Evolutionary conservation across 2,113 vertebrate species (phyloP).

Genomic region (Apaloderma vittatum): DNA sequence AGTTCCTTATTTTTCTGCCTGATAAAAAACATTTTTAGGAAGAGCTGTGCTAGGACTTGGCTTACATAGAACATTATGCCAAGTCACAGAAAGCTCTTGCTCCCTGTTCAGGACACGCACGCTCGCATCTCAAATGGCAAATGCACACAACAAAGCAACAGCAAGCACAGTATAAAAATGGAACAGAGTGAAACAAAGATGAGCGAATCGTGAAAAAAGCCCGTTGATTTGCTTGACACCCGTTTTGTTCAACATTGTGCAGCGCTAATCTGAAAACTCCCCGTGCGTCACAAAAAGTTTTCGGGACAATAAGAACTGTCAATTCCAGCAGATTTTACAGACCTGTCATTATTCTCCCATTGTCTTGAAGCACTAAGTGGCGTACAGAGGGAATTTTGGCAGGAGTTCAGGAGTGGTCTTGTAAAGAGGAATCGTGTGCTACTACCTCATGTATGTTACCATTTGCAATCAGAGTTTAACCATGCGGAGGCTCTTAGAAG

Average conservation of each 20-base stretch:
- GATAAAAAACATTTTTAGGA: neutral
- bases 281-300: conserved; percentile 50
- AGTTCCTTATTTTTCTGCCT: neutral
- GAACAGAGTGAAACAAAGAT: conserved; percentile 15
- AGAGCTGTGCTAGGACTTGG: neutral
- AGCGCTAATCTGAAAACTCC: conserved; percentile 56
- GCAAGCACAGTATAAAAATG: neutral
- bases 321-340: conserved; percentile 63
- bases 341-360: conserved; percentile 64
- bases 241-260: conserved; percentile 49
- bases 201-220: conserved; percentile 30
- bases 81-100: neutral
- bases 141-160: neutral
- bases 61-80: neutral
- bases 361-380: conserved; percentile 60
- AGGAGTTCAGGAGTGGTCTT: conserved; percentile 25
- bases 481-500: neutral
- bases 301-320: conserved; percentile 70
- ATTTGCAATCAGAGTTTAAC: neutral
- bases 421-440: neutral
- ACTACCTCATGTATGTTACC: neutral
- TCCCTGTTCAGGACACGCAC: neutral
- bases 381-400: conserved; percentile 47
- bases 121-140: neutral
- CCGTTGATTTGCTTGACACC: conserved; percentile 56